These are phyloP conservation scores for Frankliniella intonsa DNA, from an alignment of 2,888 invertebrate genomes.

Conservation along the genomic window DNA sequence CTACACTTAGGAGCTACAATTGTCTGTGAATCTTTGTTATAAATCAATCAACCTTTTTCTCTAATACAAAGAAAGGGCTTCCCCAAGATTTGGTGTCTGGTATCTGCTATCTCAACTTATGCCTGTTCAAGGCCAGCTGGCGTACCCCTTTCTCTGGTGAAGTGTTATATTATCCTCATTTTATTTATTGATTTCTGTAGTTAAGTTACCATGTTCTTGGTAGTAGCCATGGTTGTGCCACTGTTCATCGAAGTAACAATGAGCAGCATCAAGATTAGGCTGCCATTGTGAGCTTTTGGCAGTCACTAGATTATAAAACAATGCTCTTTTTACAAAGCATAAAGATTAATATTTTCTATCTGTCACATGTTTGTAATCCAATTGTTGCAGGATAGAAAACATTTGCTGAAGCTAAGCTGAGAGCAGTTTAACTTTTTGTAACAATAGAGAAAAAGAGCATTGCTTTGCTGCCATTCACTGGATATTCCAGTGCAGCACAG, in stretches of 20 bases:
- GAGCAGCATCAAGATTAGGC: neutral
- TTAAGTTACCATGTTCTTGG: conserved; percentile 12
- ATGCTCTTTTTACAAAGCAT: neutral
- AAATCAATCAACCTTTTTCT: neutral
- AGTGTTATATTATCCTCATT: neutral
- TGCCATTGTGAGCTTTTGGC: conserved; percentile 1
- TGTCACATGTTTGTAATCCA: no score
- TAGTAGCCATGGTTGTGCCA: conserved; percentile 24
- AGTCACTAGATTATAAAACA: neutral
- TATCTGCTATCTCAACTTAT: no score
- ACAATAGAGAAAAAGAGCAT: no score
- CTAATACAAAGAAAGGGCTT: no score
- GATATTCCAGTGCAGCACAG: neutral
- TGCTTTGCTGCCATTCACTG: neutral
- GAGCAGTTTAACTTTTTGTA: no score
- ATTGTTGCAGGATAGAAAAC: no score
- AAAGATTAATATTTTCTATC: no score
- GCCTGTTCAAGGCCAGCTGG: no score
- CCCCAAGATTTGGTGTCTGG: no score
- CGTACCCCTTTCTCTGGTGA: no score
- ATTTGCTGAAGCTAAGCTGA: no score
- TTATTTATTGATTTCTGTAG: conserved; percentile 14
- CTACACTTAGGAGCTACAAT: neutral
- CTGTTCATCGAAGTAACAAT: neutral
- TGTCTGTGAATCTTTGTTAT: neutral